Conservation (phyloP, 2,888 invertebrate genomes). For the Andrena flavipes region DNA sequence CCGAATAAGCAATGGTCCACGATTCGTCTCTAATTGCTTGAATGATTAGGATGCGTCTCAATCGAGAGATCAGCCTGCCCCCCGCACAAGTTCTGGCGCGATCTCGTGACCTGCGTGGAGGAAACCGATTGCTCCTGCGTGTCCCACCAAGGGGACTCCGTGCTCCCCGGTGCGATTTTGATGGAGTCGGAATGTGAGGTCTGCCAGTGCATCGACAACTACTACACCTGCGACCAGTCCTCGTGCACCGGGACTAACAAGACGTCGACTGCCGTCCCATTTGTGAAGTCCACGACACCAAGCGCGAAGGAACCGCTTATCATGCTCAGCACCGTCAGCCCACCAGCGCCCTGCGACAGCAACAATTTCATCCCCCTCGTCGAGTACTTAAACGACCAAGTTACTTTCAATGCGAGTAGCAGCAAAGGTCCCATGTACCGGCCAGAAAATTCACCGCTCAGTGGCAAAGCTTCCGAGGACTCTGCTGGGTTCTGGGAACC, state of each 20-base stretch:
- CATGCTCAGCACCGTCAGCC: conserved; percentile 81
- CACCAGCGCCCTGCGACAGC: conserved; percentile 85
- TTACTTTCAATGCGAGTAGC: conserved; percentile 88
- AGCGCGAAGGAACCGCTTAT: conserved; percentile 29
- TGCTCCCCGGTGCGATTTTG: conserved; percentile 90
- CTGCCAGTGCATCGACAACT: conserved; percentile 93
- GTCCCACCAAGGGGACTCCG: conserved; percentile 87
- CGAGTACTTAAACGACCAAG: conserved; percentile 59
- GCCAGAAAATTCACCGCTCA: conserved; percentile 86
- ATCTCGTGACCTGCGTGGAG: conserved; percentile 90
- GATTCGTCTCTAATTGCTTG: not conserved
- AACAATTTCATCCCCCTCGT: conserved; percentile 81
- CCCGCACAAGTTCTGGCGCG: conserved; percentile 89
- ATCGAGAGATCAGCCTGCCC: conserved; percentile 85
- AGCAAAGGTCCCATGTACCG: conserved; percentile 85
- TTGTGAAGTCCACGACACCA: not conserved
- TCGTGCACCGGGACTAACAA: conserved; percentile 81
- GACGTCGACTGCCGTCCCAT: not conserved
- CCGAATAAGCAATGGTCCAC: too few species aligned
- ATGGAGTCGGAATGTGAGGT: conserved; percentile 88
- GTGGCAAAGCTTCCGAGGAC: conserved; percentile 77
- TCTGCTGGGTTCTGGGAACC: conserved; percentile 90
- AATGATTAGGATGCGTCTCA: conserved; percentile 67
- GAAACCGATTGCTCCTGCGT: conserved; percentile 91
- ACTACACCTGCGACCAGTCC: conserved; percentile 89